Evolutionary conservation across 1,140 invertebrate genomes (phyloP), one percentile per base, ranked within the genome.

Genomic region (Kradibia gibbosae): DNA sequence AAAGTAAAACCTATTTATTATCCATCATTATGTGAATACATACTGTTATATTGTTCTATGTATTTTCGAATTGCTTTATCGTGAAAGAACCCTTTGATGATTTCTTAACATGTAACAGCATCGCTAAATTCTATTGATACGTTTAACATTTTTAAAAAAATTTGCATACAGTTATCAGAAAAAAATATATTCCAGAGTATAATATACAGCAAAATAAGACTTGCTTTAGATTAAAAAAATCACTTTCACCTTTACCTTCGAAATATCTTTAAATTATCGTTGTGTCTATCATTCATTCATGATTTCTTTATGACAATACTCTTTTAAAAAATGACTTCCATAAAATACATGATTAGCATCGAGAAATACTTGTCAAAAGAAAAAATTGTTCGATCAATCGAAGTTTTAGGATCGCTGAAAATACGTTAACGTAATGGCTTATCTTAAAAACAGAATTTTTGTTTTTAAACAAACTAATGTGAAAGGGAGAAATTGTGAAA

Each of bases 401-500:
- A 17, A 28, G 42, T 67, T 78, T 67, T 70, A 50, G 45, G 36
- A 53, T 74, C 48, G 48, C 73, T 74, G 31, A 34, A 22, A 42
- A 42, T 60, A 48, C 34, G 62, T n/a, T 67, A 62, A 45, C 50
- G 50, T 11, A 11, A 31, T 31, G 34, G 60, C 60, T 62, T 62
- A 62, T 62, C 60, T 74, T 53, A 20, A 10, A 28, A 17, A 34
- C 50, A 17, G 70, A 8, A 55, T 74, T 75, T 78, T 70, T 80
- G 53, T 42, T 50, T 65, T 65, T 42, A 25, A 28, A 34, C 28
- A n/a, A 20, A 45, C 39, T 53, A 78, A 78, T 70, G 25, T 50
- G 78, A 71, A 42, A 70, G 65, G 65, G 80, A 77, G 80, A 81
- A 81, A 81, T 77, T 81, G 80, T 81, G 80, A 81, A 81, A 81